Conservation (phyloP, 2,797 vertebrate species). For the Acanthurus tractus region DNA sequence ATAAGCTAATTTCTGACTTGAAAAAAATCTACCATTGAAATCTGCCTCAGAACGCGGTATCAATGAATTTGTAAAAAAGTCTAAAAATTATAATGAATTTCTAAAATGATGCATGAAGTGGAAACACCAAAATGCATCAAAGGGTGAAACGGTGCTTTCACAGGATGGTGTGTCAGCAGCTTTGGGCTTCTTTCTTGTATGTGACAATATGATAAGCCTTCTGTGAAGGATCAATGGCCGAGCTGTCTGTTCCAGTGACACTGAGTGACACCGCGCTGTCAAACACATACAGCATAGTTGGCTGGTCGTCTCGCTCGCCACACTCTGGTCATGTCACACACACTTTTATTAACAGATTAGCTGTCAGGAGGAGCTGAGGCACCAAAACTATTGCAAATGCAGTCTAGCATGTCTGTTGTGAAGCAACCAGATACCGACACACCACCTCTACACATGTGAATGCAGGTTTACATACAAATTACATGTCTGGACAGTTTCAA, state of each 20-base stretch:
- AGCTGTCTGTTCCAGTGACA: slow-evolving; percentile 37
- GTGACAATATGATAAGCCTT: slow-evolving; percentile 37
- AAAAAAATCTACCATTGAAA: neutral
- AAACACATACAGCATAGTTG: slow-evolving; percentile 4
- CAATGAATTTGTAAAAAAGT: neutral
- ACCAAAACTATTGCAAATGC: neutral
- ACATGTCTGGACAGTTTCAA: slow-evolving; percentile 41
- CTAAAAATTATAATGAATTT: neutral
- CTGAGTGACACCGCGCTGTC: slow-evolving; percentile 10
- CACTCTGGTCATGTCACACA: slow-evolving; percentile 26
- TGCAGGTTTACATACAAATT: neutral
- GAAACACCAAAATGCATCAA: neutral
- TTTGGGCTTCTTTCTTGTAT: slow-evolving; percentile 6
- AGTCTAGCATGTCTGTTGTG: too few relatives aligned
- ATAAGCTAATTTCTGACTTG: neutral
- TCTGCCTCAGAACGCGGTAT: neutral
- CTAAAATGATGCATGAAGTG: neutral
- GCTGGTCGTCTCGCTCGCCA: neutral
- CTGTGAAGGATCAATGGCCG: slow-evolving; percentile 38
- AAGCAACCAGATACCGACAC: too few relatives aligned
- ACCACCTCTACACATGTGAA: too few relatives aligned
- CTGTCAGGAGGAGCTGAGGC: slow-evolving; percentile 21
- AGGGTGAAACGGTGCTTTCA: neutral
- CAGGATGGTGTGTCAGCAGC: neutral
- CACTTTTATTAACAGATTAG: slow-evolving; percentile 56